A percentile compares a stretch with the other conserved stretches of the same genome.
Evolutionary conservation across 2,888 invertebrate genomes (phyloP).

Genomic region (Halictus quadricinctus): DNA sequence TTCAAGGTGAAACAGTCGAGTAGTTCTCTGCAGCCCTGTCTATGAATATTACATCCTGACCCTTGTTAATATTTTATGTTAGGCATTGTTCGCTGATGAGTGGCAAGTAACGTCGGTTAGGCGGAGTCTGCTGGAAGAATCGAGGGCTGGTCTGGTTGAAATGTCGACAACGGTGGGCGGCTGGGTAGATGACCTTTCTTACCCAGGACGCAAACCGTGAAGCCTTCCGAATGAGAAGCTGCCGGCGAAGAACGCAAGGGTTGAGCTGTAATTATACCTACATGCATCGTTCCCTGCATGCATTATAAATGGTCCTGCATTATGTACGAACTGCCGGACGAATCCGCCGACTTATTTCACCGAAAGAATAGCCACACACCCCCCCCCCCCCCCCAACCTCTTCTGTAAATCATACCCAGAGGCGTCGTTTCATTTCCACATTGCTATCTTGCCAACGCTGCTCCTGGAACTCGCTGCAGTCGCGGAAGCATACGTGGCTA

Average conservation of each 20-base stretch:
- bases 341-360: conserved; percentile 54
- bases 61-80: conserved; percentile 74
- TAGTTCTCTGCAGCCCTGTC: background rate
- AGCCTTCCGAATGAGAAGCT: conserved; percentile 36
- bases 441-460: conserved; percentile 16
- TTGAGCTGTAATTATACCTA: conserved; percentile 63
- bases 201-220: conserved; percentile 19
- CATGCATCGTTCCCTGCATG: conserved; percentile 55
- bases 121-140: conserved; percentile 18
- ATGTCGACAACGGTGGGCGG: conserved; percentile 27
- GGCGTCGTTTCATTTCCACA: conserved; percentile 39
- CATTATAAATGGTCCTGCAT: conserved; percentile 64
- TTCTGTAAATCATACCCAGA: conserved; percentile 54
- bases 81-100: conserved; percentile 75
- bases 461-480: background rate
- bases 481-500: background rate
- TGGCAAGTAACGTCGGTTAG: conserved; percentile 60
- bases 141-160: conserved; percentile 29
- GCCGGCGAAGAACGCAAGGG: conserved; percentile 5
- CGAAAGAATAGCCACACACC: conserved; percentile 54
- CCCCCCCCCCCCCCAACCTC: conserved; percentile 31
- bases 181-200: conserved; percentile 26
- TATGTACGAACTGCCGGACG: conserved; percentile 64
- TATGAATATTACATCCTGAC: conserved; percentile 75
- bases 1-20: background rate